Conservation (phyloP, 2,113 vertebrate species). For the Epinephelus fuscoguttatus region DNA sequence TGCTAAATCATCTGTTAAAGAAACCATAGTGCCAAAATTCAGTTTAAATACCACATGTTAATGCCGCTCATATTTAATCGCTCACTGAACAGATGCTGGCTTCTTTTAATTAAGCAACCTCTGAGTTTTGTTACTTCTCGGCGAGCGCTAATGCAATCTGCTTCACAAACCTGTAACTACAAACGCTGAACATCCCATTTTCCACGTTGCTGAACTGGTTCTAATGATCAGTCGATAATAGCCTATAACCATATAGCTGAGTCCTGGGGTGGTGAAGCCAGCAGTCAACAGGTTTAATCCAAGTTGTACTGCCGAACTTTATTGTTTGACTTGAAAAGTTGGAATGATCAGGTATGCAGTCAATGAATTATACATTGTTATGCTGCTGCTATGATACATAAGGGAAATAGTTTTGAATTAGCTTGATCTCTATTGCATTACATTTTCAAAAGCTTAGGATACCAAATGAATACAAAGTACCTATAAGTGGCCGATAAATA, state of each 20-base stretch:
- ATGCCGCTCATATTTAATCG: constrained; percentile 79
- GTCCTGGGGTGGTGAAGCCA: constrained; percentile 48
- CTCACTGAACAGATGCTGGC: constrained; percentile 78
- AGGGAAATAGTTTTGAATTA: constrained; percentile 3
- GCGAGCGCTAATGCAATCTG: constrained; percentile 68
- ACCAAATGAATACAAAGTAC: constrained; percentile 47
- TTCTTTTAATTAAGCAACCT: constrained; percentile 82
- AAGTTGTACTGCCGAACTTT: constrained; percentile 28
- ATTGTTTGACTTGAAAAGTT: constrained; percentile 27
- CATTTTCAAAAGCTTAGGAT: constrained; percentile 28
- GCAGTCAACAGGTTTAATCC: constrained; percentile 50
- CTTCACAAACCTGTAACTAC: constrained; percentile 76
- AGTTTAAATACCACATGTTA: constrained; percentile 75
- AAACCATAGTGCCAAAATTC: constrained; percentile 71
- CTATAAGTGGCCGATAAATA: constrained; percentile 34
- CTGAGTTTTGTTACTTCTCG: constrained; percentile 72
- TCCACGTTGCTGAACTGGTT: constrained; percentile 78
- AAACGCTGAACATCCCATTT: constrained; percentile 76
- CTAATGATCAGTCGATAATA: constrained; percentile 79
- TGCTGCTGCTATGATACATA: constrained; percentile 6
- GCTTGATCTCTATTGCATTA: constrained; percentile 27
- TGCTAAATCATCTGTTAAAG: constrained; percentile 83
- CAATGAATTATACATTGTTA: constrained; percentile 8
- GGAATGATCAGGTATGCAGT: constrained; percentile 3
- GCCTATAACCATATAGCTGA: constrained; percentile 62